Percentiles rank a stretch among this genome's conserved stretches.
Evolutionary conservation across 2,797 vertebrate genomes (phyloP).

Genomic region (Acanthiza pusilla): DNA sequence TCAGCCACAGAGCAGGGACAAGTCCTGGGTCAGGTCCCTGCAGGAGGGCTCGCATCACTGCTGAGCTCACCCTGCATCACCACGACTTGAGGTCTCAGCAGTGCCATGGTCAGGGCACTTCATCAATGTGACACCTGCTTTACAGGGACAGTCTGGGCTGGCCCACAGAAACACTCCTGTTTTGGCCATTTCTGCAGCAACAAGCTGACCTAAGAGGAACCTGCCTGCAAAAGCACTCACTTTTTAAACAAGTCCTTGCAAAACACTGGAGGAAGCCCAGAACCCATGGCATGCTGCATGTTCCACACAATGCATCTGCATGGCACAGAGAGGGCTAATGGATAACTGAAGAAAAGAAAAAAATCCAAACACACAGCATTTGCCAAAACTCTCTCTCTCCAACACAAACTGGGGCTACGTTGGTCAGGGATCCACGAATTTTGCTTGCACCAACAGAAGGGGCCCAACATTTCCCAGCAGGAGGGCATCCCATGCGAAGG

Average conservation of each 20-base stretch:
- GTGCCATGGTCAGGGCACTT: not conserved
- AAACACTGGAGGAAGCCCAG: not conserved
- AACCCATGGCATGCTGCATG: not conserved
- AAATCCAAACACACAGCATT: not conserved
- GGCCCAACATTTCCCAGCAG: not conserved
- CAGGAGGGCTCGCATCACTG: not conserved
- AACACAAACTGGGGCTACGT: rapidly evolving
- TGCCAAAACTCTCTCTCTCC: not conserved
- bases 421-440: not conserved
- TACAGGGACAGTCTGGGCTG: not conserved
- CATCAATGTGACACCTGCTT: not conserved
- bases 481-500: rapidly evolving
- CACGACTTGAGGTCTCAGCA: not conserved
- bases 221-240: not conserved
- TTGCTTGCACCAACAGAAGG: not conserved
- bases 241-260: not conserved
- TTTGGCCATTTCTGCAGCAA: not conserved
- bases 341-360: not conserved
- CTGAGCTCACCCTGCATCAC: not conserved
- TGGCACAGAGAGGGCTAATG: not conserved
- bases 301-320: not conserved
- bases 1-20: not conserved
- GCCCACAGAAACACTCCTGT: not conserved
- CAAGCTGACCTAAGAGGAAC: not conserved
- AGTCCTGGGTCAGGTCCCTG: not conserved